These are phyloP conservation scores for Xestoiulus laeticollis DNA, from an alignment of 2,888 invertebrate species.

Conservation along the genomic window DNA sequence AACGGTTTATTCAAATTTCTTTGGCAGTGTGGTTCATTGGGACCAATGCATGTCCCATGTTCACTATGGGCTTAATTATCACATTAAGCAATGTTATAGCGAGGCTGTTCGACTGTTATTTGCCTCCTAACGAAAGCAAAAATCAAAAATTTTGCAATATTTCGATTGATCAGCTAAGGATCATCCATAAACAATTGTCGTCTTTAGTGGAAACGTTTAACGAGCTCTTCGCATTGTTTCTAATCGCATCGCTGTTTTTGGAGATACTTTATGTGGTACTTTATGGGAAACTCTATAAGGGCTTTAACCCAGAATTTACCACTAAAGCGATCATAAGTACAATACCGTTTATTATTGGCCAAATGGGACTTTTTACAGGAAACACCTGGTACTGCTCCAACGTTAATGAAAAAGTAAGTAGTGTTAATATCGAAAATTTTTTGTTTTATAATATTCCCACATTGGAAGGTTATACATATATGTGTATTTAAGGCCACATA, in stretches of 20 bases:
- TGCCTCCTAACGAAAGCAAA: not conserved
- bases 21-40: not conserved
- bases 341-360: not conserved
- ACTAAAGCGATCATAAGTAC: not conserved
- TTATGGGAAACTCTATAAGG: not conserved
- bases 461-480: too few relatives aligned
- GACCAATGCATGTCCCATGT: not conserved
- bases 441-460: too few relatives aligned
- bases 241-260: not conserved
- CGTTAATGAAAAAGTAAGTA: constrained; percentile 12
- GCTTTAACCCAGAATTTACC: not conserved
- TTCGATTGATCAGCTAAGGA: not conserved
- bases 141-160: not conserved
- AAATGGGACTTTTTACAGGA: not conserved
- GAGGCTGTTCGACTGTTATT: not conserved
- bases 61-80: not conserved
- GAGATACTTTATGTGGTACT: not conserved
- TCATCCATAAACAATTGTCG: not conserved
- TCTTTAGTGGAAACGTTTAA: not conserved
- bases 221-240: not conserved
- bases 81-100: not conserved
- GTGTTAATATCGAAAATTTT: not conserved
- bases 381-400: not conserved
- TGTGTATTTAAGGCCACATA: too few relatives aligned
- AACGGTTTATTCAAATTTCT: not conserved